These are phyloP conservation scores for Scomber colias DNA, from an alignment of 2,113 vertebrate species.

Conservation along the genomic window DNA sequence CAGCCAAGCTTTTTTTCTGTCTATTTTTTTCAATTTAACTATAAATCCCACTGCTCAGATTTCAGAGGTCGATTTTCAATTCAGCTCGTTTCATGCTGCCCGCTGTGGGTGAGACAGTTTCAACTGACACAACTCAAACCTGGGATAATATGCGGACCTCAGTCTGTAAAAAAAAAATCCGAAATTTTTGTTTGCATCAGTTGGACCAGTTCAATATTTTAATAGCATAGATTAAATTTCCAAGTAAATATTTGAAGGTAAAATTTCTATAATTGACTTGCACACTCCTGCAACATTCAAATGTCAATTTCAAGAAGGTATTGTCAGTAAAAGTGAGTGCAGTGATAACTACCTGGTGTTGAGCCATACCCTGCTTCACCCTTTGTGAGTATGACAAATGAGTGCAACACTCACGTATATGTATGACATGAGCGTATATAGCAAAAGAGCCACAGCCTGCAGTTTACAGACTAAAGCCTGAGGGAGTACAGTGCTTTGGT, in stretches of 20 bases:
- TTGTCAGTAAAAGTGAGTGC: neutral
- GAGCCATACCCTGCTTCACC: neutral
- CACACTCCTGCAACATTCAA: neutral
- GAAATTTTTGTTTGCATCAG: too few relatives aligned
- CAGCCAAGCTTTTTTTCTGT: neutral
- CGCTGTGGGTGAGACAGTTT: neutral
- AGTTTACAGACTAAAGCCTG: constrained; percentile 60
- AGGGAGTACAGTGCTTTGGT: constrained; percentile 63
- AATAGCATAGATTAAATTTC: neutral
- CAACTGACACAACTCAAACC: neutral
- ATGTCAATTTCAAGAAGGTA: constrained; percentile 2
- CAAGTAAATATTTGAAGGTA: neutral
- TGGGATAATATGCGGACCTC: neutral
- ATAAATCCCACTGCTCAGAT: neutral
- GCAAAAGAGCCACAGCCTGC: constrained; percentile 50
- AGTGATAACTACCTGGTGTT: constrained; percentile 10
- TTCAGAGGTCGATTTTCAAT: neutral
- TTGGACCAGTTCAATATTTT: neutral
- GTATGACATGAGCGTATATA: constrained; percentile 46
- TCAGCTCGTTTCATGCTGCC: too few relatives aligned
- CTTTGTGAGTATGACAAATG: constrained; percentile 24
- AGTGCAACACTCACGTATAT: constrained; percentile 18
- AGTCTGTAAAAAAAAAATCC: too few relatives aligned
- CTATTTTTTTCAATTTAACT: neutral
- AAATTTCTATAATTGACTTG: neutral